Base-by-base conservation (phyloP, 2,888 invertebrate species). In the Cephus pygmeus region DNA sequence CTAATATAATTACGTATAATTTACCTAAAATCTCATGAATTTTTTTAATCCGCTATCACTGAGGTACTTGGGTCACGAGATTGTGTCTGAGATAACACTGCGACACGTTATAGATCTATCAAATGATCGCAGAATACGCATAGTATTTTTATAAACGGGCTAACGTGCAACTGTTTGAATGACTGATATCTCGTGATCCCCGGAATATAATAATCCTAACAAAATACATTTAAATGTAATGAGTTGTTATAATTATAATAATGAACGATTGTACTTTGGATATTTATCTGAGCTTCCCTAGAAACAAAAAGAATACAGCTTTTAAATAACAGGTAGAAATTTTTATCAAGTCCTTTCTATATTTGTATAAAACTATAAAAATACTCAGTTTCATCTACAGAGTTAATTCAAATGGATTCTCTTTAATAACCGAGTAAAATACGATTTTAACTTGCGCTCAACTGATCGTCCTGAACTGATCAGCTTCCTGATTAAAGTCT, bases 221-320 rank as follows among this genome's bases (percentile, higher is more conserved):
- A 23, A 23, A 56, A 56, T 56, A 23, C 56, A 56, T 56, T 56
- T 56, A 71, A 31, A 71, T 23, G 34, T 71, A 15, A 71, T 9
- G 71, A 71, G 71, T 23, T 12, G 34, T 31, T 56, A 71, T 31
- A 71, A 71, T 71, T 71, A 33, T 74, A 35, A 75, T 75, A 36
- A 75, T n/a, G n/a, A 36, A 35, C 69, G 34, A 34, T 75, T 75
- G 75, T 75, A 75, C 75, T 68, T 75, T 75, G 74, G 74, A 34
- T 74, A 12, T 74, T 74, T 74, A 74, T 74, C 74, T 34, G 68
- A 75, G 75, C 33, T 68, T 12, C 30, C 69, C 31, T 12, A 15
- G 1, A 15, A 12, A 23, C 34, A 34, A 33, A 30, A 30, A 71
- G 30, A 34, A 71, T 71, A 30, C 56, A 23, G 56, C 9, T 56